A percentile compares a stretch with the other conserved stretches of the same genome.
Evolutionary conservation across 2,888 invertebrate genomes (phyloP).

Genomic region (Tinea pellionella): DNA sequence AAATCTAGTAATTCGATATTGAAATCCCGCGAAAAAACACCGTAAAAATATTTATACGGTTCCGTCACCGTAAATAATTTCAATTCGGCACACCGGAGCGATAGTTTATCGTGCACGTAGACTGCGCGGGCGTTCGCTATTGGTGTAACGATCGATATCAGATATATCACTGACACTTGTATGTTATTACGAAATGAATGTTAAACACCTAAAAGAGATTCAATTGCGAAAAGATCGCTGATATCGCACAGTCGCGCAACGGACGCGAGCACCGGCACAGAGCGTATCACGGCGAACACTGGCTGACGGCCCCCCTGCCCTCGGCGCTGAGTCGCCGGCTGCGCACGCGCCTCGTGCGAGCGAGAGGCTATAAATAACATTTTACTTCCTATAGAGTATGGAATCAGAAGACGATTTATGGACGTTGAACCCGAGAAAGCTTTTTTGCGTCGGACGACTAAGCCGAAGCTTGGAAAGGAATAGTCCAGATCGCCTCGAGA

Average conservation of each 20-base stretch:
- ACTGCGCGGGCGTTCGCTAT: conserved; percentile 36
- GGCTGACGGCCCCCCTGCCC: conserved; percentile 30
- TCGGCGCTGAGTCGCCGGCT: conserved; percentile 5
- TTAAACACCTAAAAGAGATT: conserved; percentile 24
- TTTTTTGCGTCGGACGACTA: conserved; percentile 40
- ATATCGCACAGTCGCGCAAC: conserved; percentile 21
- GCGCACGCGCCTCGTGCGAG: conserved; percentile 28
- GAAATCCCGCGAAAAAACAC: conserved; percentile 17
- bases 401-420: conserved; percentile 59
- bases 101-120: conserved; percentile 38
- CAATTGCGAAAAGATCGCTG: conserved; percentile 20
- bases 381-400: conserved; percentile 54
- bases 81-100: conserved; percentile 38
- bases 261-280: conserved; percentile 36
- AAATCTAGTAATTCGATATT: conserved; percentile 37
- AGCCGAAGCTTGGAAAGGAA: conserved; percentile 21
- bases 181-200: conserved; percentile 34
- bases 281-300: conserved; percentile 35
- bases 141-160: conserved; percentile 46
- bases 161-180: conserved; percentile 53
- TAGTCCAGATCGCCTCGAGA: background rate
- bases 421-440: conserved; percentile 58
- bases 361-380: conserved; percentile 54
- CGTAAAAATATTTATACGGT: conserved; percentile 28
- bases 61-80: conserved; percentile 37